Conservation (phyloP, 2,888 invertebrate species). For the Phyllotreta striolata region DNA sequence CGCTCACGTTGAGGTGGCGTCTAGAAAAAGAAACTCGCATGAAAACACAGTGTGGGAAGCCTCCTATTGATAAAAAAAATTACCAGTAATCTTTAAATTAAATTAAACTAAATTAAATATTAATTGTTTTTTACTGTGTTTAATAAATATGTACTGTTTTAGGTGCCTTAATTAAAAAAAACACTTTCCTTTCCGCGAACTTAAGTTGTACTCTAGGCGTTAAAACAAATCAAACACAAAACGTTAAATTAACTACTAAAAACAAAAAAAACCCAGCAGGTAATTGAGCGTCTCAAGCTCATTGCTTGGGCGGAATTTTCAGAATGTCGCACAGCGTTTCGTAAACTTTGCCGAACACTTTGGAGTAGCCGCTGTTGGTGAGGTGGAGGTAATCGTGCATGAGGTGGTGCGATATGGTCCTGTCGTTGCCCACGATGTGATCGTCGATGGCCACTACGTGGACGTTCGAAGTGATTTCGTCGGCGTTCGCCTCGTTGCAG, state of each 20-base stretch:
- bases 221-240: too few species aligned
- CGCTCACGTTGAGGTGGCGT: slow-evolving; percentile 75
- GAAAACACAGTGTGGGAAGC: slow-evolving; percentile 67
- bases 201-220: too few species aligned
- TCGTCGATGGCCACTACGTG: slow-evolving; percentile 58
- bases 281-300: not conserved
- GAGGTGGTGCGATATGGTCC: slow-evolving; percentile 69
- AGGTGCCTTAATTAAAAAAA: not conserved
- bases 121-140: slow-evolving; percentile 35
- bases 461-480: slow-evolving; percentile 56
- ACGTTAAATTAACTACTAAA: too few species aligned
- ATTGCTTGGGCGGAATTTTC: slow-evolving; percentile 35
- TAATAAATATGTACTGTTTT: slow-evolving; percentile 26
- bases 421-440: slow-evolving; percentile 62
- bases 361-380: slow-evolving; percentile 70
- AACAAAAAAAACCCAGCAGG: too few species aligned
- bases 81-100: not conserved
- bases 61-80: slow-evolving; percentile 38
- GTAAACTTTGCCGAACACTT: slow-evolving; percentile 67
- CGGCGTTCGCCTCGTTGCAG: slow-evolving; percentile 54
- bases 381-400: slow-evolving; percentile 76
- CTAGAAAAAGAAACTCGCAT: slow-evolving; percentile 63
- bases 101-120: slow-evolving; percentile 11
- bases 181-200: not conserved
- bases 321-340: slow-evolving; percentile 57